Base-by-base conservation (phyloP, 2,113 vertebrate species). In the Pelecanus crispus region DNA sequence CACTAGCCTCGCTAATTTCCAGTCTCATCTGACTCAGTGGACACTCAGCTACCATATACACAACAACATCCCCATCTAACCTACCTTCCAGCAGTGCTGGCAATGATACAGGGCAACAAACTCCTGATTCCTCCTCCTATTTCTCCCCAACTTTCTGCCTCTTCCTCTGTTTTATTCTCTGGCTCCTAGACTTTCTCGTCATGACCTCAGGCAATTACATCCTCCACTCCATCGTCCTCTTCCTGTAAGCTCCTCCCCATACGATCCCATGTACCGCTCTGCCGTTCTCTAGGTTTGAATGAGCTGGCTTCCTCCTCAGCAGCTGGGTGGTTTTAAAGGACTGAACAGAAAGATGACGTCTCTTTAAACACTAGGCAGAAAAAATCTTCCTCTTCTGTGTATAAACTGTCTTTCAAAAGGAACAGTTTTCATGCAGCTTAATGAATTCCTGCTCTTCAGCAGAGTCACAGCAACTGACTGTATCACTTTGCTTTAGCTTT, bases 201-300 rank as follows among this genome's bases (percentile, higher is more conserved):
- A 44, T 28, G 18, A 83, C 15, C 53, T 84, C 65, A 74, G 18
- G 28, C 9, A 91, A n/a, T 40, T 52, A 40, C 17, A 55, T 81
- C 11, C 20, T 82, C 52, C 44, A 13, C 21, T 67, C 32, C 9
- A 17, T 38, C 0, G 0, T 11, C 14, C 9, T 81, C 32, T 56
- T 68, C 42, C n/a, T 81, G 1, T 25, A 50, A 45, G 4, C 19
- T 91, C 12, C 52, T 66, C 24, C 19, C 24, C 9, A 13, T 36
- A 19, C 0, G 2, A 21, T 68, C 12, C 12, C 20, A 49, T 5
- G 1, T 32, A 32, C 8, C 3, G 1, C 31, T 53, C 50, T 85
- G 24, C 9, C 3, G 2, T 38, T 93, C 14, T 49, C 19, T 79
- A 34, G 17, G 15, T 79, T 47, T 88, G 36, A 65, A 65, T 70